A percentile compares a stretch with the other conserved stretches of the same genome.
Evolutionary conservation across 53 echinoderm and acorn worm species (phyloP).

Genomic region (Luidia sarsii): DNA sequence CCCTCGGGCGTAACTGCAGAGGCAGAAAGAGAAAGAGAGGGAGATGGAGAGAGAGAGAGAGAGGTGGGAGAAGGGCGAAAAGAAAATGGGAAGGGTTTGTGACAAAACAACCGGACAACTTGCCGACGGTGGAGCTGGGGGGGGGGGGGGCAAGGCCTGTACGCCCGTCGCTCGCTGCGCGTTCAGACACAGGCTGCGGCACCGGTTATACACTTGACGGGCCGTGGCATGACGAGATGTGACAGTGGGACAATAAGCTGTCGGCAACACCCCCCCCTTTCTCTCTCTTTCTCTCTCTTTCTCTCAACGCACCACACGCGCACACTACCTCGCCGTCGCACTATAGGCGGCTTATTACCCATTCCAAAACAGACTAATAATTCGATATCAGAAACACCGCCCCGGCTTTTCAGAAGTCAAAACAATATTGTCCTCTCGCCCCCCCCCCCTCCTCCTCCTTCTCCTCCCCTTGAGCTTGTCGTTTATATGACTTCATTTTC

Average conservation of each 20-base stretch:
- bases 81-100: background rate
- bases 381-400: slow-evolving; percentile 45
- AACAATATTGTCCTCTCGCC: slow-evolving; percentile 41
- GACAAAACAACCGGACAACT: slow-evolving; percentile 1
- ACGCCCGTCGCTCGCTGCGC: too few species aligned
- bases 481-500: slow-evolving; percentile 4
- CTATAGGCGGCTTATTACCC: slow-evolving; percentile 26
- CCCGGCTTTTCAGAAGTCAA: slow-evolving; percentile 57
- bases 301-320: too few species aligned
- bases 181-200: background rate
- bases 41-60: background rate
- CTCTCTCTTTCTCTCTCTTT: too few species aligned
- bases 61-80: background rate
- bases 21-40: background rate
- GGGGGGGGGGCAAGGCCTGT: too few species aligned
- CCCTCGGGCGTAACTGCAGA: background rate
- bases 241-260: slow-evolving; percentile 44
- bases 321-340: background rate
- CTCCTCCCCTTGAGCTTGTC: too few species aligned
- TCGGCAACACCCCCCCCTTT: background rate
- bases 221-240: slow-evolving; percentile 25
- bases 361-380: slow-evolving; percentile 52
- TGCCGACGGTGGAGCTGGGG: slow-evolving; percentile 17
- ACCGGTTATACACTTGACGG: slow-evolving; percentile 19
- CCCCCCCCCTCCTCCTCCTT: too few species aligned